These are phyloP conservation scores for Anguilla pacifica DNA, from an alignment of 2,797 vertebrate genomes.

Conservation along the genomic window DNA sequence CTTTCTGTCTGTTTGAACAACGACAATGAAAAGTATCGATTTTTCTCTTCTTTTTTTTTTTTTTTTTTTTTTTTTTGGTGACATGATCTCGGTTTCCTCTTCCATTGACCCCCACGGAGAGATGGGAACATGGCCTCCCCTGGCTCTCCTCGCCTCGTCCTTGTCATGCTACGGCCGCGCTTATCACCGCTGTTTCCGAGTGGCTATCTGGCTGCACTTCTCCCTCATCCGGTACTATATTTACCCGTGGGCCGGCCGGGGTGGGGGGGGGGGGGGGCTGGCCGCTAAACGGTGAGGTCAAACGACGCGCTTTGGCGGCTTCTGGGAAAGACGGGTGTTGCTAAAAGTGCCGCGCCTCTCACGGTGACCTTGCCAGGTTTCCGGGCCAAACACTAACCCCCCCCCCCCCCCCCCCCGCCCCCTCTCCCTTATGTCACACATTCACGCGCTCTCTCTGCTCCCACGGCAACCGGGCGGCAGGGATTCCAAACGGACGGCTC, in stretches of 20 bases:
- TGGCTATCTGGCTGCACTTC: neutral
- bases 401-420: no score
- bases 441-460: neutral
- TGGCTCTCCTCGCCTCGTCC: neutral
- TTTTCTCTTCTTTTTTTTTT: no score
- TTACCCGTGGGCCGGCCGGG: neutral
- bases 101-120: neutral
- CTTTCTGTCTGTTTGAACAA: no score
- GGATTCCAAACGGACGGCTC: neutral
- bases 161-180: neutral
- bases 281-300: neutral
- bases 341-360: neutral
- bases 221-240: neutral
- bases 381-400: neutral
- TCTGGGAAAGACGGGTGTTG: neutral
- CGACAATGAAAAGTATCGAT: no score
- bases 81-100: neutral
- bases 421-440: neutral
- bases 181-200: neutral
- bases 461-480: constrained; percentile 1
- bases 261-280: neutral
- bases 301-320: neutral
- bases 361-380: neutral
- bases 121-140: neutral
- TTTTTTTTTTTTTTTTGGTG: neutral